phyloP scores from a whole-genome alignment of 1,140 invertebrate species.

The Drosophila ogumai region DNA sequence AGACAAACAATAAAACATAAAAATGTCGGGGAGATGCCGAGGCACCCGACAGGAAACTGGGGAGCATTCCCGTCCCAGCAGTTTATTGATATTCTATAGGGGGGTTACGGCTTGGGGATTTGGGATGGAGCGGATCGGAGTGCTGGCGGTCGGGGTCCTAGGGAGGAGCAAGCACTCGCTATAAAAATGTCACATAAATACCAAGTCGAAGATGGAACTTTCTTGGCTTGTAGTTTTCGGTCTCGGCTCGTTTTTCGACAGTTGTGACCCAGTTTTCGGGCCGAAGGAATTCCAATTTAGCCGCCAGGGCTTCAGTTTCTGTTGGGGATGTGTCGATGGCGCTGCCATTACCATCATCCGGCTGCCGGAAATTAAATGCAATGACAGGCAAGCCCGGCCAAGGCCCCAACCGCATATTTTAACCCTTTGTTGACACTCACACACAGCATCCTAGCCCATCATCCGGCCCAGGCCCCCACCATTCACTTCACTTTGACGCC shows the following conservation, averaged over 20 bases:
- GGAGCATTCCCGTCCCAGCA: slow-evolving; percentile 27
- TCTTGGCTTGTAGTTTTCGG: slow-evolving; percentile 47
- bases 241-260: slow-evolving; percentile 44
- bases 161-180: slow-evolving; percentile 53
- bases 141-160: slow-evolving; percentile 35
- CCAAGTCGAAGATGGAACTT: slow-evolving; percentile 64
- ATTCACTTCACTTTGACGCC: slow-evolving; percentile 36
- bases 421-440: slow-evolving; percentile 69
- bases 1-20: slow-evolving; percentile 78
- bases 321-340: slow-evolving; percentile 55
- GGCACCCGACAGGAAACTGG: slow-evolving; percentile 60
- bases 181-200: slow-evolving; percentile 82
- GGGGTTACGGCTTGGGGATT: slow-evolving; percentile 8
- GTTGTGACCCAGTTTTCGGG: slow-evolving; percentile 67
- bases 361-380: slow-evolving; percentile 76
- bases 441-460: slow-evolving; percentile 25
- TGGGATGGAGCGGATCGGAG: slow-evolving; percentile 1
- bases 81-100: slow-evolving; percentile 55
- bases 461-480: not conserved
- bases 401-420: slow-evolving; percentile 48
- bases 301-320: slow-evolving; percentile 23
- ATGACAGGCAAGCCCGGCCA: slow-evolving; percentile 64
- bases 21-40: slow-evolving; percentile 69
- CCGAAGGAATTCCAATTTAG: slow-evolving; percentile 73
- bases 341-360: slow-evolving; percentile 62